phyloP scores from a whole-genome alignment of 2,113 vertebrate genomes.

The Dascyllus trimaculatus region DNA sequence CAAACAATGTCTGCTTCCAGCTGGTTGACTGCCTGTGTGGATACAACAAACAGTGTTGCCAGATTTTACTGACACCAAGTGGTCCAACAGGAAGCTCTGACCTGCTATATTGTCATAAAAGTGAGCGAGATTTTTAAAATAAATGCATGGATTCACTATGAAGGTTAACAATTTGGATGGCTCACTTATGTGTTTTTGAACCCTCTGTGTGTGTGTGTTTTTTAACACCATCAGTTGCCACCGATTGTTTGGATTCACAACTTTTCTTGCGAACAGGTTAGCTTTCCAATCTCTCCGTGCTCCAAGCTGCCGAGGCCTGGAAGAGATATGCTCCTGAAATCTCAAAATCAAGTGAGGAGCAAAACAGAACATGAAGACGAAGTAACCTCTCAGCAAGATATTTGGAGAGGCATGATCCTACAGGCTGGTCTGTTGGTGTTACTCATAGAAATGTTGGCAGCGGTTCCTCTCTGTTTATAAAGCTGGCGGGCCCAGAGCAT shows the following conservation, averaged over 20 bases:
- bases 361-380: slow-evolving; percentile 66
- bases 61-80: too few relatives aligned
- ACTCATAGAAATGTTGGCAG: slow-evolving; percentile 73
- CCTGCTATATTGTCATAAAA: neutral
- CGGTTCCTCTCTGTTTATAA: slow-evolving; percentile 68
- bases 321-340: slow-evolving; percentile 32
- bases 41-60: too few relatives aligned
- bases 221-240: slow-evolving; percentile 45
- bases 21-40: too few relatives aligned
- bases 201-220: slow-evolving; percentile 9
- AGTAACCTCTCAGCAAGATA: slow-evolving; percentile 65
- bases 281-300: slow-evolving; percentile 16
- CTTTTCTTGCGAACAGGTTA: slow-evolving; percentile 38
- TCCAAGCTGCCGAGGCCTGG: slow-evolving; percentile 28
- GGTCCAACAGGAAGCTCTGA: neutral
- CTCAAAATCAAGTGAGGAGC: slow-evolving; percentile 55
- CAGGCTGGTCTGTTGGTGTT: slow-evolving; percentile 65
- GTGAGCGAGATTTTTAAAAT: too few relatives aligned
- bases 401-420: slow-evolving; percentile 65
- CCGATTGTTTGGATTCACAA: slow-evolving; percentile 49
- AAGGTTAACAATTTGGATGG: neutral
- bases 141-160: neutral
- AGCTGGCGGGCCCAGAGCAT: slow-evolving; percentile 64
- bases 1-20: too few relatives aligned
- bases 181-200: slow-evolving; percentile 14